Percentiles rank a stretch among this genome's conserved stretches.
Conservation (phyloP, 2,888 invertebrate genomes). For the Drosophila lutescens region DNA sequence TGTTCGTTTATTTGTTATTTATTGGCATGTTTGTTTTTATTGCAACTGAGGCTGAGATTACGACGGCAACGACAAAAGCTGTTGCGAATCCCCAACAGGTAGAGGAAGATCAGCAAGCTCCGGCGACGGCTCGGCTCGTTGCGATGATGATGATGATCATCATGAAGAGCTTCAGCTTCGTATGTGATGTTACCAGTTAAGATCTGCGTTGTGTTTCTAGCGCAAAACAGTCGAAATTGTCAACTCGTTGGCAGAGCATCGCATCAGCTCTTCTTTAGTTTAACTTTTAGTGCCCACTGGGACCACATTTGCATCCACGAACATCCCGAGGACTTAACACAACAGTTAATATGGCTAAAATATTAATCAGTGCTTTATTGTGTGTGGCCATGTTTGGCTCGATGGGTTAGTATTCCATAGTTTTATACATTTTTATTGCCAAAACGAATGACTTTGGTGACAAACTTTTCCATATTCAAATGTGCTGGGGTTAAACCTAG, state of each 20-base stretch:
- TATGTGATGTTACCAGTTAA: constrained; percentile 58
- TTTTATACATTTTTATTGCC: not conserved
- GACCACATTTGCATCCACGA: not conserved
- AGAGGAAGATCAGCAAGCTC: constrained; percentile 66
- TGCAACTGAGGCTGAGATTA: constrained; percentile 48
- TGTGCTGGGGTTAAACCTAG: constrained; percentile 1
- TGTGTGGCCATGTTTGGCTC: constrained; percentile 81
- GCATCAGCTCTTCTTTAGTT: constrained; percentile 52
- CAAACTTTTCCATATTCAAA: constrained; percentile 42
- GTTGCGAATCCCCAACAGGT: constrained; percentile 53
- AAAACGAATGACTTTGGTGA: constrained; percentile 46
- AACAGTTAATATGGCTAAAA: constrained; percentile 69
- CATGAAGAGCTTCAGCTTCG: constrained; percentile 23
- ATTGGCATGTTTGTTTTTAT: constrained; percentile 75
- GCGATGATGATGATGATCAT: constrained; percentile 23
- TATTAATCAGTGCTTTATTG: constrained; percentile 76
- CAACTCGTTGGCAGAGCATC: constrained; percentile 76
- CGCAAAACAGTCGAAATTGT: constrained; percentile 79
- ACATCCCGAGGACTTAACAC: constrained; percentile 39
- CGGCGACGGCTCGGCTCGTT: constrained; percentile 38
- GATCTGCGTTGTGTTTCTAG: constrained; percentile 68
- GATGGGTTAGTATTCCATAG: constrained; percentile 74
- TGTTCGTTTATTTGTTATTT: constrained; percentile 62
- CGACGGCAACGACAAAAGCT: constrained; percentile 46
- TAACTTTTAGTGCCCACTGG: constrained; percentile 46